Conservation (phyloP, 2,113 vertebrate species). For the Nycticebus coucang region DNA sequence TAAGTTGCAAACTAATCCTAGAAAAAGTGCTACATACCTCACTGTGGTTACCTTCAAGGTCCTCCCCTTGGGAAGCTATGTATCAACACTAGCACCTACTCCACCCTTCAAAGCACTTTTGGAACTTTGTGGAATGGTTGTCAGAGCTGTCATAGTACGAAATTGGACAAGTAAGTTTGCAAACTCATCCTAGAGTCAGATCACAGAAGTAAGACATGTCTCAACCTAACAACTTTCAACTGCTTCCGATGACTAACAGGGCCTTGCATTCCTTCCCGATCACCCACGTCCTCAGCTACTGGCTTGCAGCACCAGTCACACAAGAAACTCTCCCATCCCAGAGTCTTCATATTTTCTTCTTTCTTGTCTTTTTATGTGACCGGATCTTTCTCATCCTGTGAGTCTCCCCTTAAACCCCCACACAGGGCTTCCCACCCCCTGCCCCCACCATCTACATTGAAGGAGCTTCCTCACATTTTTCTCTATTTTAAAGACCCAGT, state of each 20-base stretch:
- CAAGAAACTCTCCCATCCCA: background rate
- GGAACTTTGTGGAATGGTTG: no score
- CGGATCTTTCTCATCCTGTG: background rate
- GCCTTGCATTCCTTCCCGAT: fast-evolving
- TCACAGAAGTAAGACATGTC: background rate
- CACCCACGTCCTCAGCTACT: fast-evolving
- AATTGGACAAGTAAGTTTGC: no score
- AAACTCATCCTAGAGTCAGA: background rate
- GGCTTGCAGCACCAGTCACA: background rate
- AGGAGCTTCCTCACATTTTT: background rate
- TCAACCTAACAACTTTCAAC: background rate
- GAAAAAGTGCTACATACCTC: no score
- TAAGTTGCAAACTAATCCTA: no score
- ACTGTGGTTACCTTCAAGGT: no score
- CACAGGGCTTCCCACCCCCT: background rate
- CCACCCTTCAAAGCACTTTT: no score
- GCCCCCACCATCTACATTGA: background rate
- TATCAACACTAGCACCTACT: no score
- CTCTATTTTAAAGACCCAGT: background rate
- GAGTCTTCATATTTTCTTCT: background rate
- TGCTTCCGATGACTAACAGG: background rate
- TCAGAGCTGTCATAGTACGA: no score
- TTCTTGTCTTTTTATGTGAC: background rate
- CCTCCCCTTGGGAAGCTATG: no score
- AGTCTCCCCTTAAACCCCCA: background rate